These are phyloP conservation scores for Scaptomyza polygonia DNA, from an alignment of 2,888 invertebrate genomes.

Conservation along the genomic window DNA sequence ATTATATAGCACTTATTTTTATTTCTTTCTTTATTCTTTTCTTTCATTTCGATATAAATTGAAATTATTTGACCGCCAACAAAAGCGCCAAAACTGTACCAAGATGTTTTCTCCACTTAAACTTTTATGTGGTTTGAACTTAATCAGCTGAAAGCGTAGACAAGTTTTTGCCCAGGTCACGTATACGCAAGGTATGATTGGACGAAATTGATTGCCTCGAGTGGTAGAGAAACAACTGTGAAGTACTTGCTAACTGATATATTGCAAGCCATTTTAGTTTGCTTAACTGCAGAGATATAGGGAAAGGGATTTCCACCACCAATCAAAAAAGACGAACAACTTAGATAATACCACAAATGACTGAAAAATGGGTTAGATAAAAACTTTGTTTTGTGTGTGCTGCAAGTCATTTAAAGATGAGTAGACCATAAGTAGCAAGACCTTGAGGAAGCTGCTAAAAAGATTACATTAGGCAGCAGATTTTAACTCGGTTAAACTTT, in stretches of 20 bases:
- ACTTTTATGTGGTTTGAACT: conserved; percentile 54
- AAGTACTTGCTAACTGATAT: conserved; percentile 34
- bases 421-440: not conserved
- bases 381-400: not conserved
- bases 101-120: conserved; percentile 51
- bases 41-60: too few species aligned
- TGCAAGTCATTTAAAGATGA: conserved; percentile 21
- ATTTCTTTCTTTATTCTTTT: conserved; percentile 8
- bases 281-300: too few species aligned
- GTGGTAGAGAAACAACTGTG: not conserved
- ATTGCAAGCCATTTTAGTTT: conserved; percentile 20
- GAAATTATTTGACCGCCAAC: conserved; percentile 76
- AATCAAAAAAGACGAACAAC: not conserved
- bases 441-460: not conserved
- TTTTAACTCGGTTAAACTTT: not conserved
- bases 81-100: conserved; percentile 70
- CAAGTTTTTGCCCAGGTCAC: conserved; percentile 44
- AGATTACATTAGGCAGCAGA: not conserved
- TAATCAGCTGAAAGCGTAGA: conserved; percentile 74
- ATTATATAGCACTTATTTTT: conserved; percentile 61
- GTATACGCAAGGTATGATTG: conserved; percentile 44
- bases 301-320: not conserved
- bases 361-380: conserved; percentile 17
- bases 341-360: not conserved
- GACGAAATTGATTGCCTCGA: conserved; percentile 27